phyloP scores from a whole-genome alignment of 2,888 invertebrate species.

The Cylindroiulus punctatus region DNA sequence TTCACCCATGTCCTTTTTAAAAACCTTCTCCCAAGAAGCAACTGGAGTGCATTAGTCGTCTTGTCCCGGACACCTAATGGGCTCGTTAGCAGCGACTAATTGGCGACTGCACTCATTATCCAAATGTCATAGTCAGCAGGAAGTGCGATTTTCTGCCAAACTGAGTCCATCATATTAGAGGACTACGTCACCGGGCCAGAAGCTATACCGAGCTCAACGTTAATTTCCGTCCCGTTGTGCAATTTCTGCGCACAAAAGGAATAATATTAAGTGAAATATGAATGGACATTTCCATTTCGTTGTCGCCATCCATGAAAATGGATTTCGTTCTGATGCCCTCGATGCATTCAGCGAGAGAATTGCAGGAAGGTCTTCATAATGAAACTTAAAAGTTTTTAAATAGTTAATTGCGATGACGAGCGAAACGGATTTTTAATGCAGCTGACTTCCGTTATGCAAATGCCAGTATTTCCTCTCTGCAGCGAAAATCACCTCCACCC shows the following conservation, averaged over 20 bases:
- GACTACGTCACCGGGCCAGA: background rate
- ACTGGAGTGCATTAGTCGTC: background rate
- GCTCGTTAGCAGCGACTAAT: slow-evolving; percentile 43
- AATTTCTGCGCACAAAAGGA: slow-evolving; percentile 23
- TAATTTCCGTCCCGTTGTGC: slow-evolving; percentile 40
- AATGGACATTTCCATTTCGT: slow-evolving; percentile 36
- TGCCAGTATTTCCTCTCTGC: slow-evolving; percentile 13
- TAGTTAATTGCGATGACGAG: slow-evolving; percentile 35
- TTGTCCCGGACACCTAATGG: background rate
- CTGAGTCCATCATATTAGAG: background rate
- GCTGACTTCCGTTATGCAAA: slow-evolving; percentile 43
- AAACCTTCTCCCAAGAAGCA: background rate
- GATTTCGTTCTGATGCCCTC: background rate
- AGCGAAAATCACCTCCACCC: slow-evolving; percentile 17
- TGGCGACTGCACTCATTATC: slow-evolving; percentile 38
- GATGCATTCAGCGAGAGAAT: background rate
- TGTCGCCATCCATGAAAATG: slow-evolving; percentile 10
- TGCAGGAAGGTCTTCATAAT: slow-evolving; percentile 18
- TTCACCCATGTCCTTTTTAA: too few species aligned
- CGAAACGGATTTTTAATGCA: slow-evolving; percentile 41
- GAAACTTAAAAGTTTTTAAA: background rate
- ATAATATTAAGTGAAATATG: slow-evolving; percentile 35
- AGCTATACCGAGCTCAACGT: background rate
- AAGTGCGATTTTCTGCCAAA: slow-evolving; percentile 47
- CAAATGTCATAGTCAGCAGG: slow-evolving; percentile 45